Evolutionary conservation across 53 echinoderm and acorn worm genomes (phyloP).

Genomic region (Zoroaster sp.): DNA sequence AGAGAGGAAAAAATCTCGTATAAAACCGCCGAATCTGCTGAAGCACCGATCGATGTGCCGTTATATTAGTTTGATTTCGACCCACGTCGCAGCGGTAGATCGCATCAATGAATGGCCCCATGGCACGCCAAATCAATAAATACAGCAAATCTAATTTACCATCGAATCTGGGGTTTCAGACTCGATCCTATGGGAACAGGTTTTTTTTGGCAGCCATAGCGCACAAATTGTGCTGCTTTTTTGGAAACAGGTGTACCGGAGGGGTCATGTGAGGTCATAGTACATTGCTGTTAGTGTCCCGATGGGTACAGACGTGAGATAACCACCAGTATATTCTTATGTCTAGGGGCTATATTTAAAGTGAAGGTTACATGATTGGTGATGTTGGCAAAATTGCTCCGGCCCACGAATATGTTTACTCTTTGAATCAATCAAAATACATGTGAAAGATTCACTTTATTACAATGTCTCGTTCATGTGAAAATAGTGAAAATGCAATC

Average conservation of each 20-base stretch:
- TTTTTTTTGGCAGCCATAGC: not conserved
- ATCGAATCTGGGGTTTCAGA: not conserved
- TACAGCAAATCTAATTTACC: not conserved
- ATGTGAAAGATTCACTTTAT: too few species aligned
- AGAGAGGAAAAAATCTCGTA: too few species aligned
- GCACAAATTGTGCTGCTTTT: not conserved
- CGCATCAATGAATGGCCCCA: not conserved
- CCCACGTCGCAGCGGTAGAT: not conserved
- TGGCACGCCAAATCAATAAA: not conserved
- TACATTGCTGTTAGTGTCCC: too few species aligned
- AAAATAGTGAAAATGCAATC: too few species aligned
- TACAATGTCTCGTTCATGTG: too few species aligned
- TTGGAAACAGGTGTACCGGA: conserved; percentile 11
- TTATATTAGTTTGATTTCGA: too few species aligned
- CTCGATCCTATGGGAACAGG: not conserved
- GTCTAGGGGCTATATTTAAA: not conserved
- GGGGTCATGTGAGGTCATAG: conserved; percentile 3
- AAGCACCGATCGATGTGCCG: too few species aligned
- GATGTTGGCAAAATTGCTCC: not conserved
- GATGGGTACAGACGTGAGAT: too few species aligned
- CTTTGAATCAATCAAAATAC: too few species aligned
- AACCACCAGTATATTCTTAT: too few species aligned
- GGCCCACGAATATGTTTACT: too few species aligned
- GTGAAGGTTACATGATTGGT: not conserved
- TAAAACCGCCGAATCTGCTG: too few species aligned